Conservation (phyloP, 2,113 vertebrate genomes). For the Pangasianodon gigas region DNA sequence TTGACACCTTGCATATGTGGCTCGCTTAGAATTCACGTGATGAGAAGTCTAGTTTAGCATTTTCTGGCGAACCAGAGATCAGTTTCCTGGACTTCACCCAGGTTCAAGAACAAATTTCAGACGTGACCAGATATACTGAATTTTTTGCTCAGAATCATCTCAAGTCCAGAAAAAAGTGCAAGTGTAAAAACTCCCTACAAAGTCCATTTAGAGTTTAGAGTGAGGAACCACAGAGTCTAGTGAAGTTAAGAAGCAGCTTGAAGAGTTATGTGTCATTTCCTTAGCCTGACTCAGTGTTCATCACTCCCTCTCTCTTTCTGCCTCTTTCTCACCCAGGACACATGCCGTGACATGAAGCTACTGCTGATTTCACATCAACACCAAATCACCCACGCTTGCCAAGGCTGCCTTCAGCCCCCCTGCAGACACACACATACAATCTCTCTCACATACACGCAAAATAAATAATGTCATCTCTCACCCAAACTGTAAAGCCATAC, state of each 20-base stretch:
- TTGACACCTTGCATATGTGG: not conserved
- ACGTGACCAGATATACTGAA: not conserved
- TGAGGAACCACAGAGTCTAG: too few species aligned
- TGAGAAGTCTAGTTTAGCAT: not conserved
- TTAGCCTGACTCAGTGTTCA: not conserved
- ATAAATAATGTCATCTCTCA: constrained; percentile 15
- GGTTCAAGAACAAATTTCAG: not conserved
- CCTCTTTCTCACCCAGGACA: constrained; percentile 32
- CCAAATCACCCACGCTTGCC: constrained; percentile 43
- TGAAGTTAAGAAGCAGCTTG: not conserved
- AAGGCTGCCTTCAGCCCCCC: constrained; percentile 16
- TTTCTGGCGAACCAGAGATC: not conserved
- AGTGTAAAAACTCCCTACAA: not conserved
- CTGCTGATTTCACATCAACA: constrained; percentile 39
- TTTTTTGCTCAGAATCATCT: not conserved
- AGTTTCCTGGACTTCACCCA: not conserved
- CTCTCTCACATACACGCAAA: constrained; percentile 13
- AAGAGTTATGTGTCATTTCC: constrained; percentile 25
- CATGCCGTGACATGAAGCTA: constrained; percentile 37
- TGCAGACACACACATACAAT: not conserved
- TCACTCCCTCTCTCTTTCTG: constrained; percentile 1
- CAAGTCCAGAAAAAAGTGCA: not conserved
- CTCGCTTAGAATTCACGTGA: not conserved
- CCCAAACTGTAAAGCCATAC: constrained; percentile 3
- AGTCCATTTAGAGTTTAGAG: not conserved